These are phyloP conservation scores for Bilobella aurantiaca DNA, from an alignment of 1,140 invertebrate species.

Conservation along the genomic window DNA sequence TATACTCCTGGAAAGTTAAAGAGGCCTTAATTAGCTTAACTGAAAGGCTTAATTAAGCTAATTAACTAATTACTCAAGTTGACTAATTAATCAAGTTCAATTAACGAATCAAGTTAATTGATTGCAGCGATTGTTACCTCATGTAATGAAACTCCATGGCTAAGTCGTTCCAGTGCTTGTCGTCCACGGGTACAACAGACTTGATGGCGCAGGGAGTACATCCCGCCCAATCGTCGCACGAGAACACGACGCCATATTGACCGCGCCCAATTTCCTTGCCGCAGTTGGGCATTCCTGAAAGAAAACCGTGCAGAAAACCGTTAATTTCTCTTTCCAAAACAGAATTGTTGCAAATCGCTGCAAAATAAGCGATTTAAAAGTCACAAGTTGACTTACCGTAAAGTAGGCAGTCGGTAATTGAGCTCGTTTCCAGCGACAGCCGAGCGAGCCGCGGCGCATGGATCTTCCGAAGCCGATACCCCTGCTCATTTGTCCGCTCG, in stretches of 20 bases:
- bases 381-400: constrained; percentile 47
- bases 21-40: too few relatives aligned
- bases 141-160: constrained; percentile 87
- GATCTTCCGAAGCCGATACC: constrained; percentile 62
- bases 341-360: too few relatives aligned
- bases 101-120: too few relatives aligned
- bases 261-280: constrained; percentile 75
- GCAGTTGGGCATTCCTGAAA: constrained; percentile 60
- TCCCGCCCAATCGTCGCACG: constrained; percentile 63
- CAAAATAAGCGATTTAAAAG: too few relatives aligned
- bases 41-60: too few relatives aligned
- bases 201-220: constrained; percentile 69
- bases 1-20: constrained; percentile 52
- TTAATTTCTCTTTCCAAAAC: not conserved
- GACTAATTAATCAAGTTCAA: too few relatives aligned
- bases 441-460: constrained; percentile 71
- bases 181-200: constrained; percentile 79
- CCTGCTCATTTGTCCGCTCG: constrained; percentile 70
- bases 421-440: constrained; percentile 73
- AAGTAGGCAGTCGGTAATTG: constrained; percentile 63
- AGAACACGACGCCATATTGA: constrained; percentile 85
- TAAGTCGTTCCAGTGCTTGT: constrained; percentile 81
- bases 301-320: not conserved
- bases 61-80: too few relatives aligned
- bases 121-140: constrained; percentile 42